These are phyloP conservation scores for Heliangelus exortis DNA, from an alignment of 2,797 vertebrate species.

Conservation along the genomic window DNA sequence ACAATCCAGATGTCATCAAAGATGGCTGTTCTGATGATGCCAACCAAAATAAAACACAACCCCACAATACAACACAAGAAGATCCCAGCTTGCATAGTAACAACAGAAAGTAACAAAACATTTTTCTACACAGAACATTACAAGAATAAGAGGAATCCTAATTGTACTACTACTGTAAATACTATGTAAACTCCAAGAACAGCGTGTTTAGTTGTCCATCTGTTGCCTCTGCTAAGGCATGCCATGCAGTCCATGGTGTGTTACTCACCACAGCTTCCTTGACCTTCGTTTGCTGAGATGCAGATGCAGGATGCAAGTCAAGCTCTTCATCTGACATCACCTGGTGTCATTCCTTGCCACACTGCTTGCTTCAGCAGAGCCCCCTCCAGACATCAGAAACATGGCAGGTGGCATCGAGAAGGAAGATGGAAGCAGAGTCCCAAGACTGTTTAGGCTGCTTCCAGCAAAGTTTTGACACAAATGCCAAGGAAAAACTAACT, in stretches of 20 bases:
- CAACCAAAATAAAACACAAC: constrained; percentile 30
- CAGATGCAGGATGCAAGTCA: accelerated
- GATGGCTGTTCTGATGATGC: constrained; percentile 66
- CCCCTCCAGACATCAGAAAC: too few relatives aligned
- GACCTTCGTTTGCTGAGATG: accelerated
- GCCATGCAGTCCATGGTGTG: too few relatives aligned
- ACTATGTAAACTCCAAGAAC: not conserved
- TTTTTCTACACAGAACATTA: not conserved
- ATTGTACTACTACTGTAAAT: not conserved
- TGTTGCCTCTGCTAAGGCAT: not conserved
- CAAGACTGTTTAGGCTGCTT: too few relatives aligned
- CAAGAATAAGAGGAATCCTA: not conserved
- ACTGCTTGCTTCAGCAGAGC: too few relatives aligned
- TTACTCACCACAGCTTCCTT: too few relatives aligned
- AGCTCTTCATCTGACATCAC: not conserved
- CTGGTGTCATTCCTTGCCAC: too few relatives aligned
- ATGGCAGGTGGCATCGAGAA: too few relatives aligned
- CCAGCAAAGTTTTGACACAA: too few relatives aligned
- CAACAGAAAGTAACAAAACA: not conserved
- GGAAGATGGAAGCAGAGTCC: too few relatives aligned
- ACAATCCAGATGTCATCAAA: constrained; percentile 77
- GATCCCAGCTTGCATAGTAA: not conserved
- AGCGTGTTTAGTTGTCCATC: accelerated
- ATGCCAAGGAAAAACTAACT: too few relatives aligned
- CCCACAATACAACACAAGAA: not conserved